A percentile compares a stretch with the other conserved stretches of the same genome.
These are phyloP conservation scores for Coenonympha arcania DNA, from an alignment of 2,888 invertebrate species.

Conservation along the genomic window DNA sequence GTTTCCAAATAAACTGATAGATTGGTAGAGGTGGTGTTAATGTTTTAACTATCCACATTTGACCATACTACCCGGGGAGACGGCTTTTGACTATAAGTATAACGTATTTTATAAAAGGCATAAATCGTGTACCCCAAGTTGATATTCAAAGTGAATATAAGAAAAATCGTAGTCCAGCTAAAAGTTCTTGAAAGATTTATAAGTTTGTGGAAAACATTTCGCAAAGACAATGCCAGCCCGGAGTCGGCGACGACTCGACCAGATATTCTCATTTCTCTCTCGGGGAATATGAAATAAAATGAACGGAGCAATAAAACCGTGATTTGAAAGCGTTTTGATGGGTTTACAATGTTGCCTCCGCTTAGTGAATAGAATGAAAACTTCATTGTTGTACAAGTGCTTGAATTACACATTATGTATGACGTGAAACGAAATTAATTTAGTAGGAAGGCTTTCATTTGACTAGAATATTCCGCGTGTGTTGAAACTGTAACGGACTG, in stretches of 20 bases:
- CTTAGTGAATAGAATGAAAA: slow-evolving; percentile 11
- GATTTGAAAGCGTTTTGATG: slow-evolving; percentile 20
- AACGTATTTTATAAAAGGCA: background rate
- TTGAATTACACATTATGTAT: background rate
- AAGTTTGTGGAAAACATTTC: slow-evolving; percentile 18
- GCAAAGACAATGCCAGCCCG: slow-evolving; percentile 20
- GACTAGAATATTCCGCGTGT: background rate
- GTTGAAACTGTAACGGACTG: background rate
- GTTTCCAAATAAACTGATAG: too few species aligned
- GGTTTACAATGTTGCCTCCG: slow-evolving; percentile 13
- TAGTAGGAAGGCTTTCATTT: background rate
- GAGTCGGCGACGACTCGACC: slow-evolving; percentile 15
- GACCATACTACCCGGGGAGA: too few species aligned
- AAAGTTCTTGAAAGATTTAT: slow-evolving; percentile 19
- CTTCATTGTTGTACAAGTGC: slow-evolving; percentile 11
- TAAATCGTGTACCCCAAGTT: slow-evolving; percentile 12
- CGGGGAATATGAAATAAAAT: slow-evolving; percentile 22
- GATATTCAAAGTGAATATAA: slow-evolving; percentile 17
- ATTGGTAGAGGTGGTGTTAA: too few species aligned
- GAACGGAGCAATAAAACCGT: slow-evolving; percentile 18
- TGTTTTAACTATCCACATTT: too few species aligned
- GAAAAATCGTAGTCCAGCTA: slow-evolving; percentile 4
- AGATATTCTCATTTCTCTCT: slow-evolving; percentile 19
- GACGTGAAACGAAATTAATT: slow-evolving; percentile 1
- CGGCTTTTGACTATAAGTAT: too few species aligned